These are phyloP conservation scores for Microplitis manilae DNA, from an alignment of 2,888 invertebrate genomes.

Conservation along the genomic window DNA sequence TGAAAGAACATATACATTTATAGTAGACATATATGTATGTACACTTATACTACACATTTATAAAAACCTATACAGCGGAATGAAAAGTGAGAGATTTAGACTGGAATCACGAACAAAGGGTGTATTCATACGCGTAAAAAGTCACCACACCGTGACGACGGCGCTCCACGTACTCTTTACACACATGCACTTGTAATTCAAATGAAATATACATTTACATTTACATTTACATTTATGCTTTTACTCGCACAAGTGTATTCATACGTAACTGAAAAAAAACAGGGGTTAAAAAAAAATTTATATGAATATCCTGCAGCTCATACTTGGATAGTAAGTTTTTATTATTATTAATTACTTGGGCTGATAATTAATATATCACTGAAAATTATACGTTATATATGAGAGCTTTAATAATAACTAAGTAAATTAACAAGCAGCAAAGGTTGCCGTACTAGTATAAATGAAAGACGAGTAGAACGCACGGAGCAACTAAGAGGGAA, in stretches of 20 bases:
- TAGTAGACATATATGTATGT: slow-evolving; percentile 9
- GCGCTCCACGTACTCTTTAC: slow-evolving; percentile 22
- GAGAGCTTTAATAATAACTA: slow-evolving; percentile 4
- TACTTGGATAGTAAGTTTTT: slow-evolving; percentile 1
- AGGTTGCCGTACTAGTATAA: slow-evolving; percentile 20
- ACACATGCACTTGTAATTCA: slow-evolving; percentile 15
- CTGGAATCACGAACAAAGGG: slow-evolving; percentile 51
- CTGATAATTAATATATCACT: slow-evolving; percentile 1
- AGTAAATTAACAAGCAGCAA: slow-evolving; percentile 1
- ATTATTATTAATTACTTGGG: slow-evolving; percentile 4
- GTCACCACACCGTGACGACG: slow-evolving; percentile 64
- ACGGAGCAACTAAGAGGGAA: slow-evolving; percentile 37
- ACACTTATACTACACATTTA: slow-evolving; percentile 47
- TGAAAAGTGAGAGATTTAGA: slow-evolving; percentile 30
- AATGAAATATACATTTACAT: slow-evolving; percentile 4
- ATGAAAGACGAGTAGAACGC: slow-evolving; percentile 39
- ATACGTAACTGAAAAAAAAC: background rate
- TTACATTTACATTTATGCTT: background rate
- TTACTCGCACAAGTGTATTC: background rate
- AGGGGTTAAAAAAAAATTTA: background rate
- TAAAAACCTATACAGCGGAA: slow-evolving; percentile 41
- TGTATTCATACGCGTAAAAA: slow-evolving; percentile 65
- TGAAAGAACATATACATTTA: slow-evolving; percentile 26
- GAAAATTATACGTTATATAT: slow-evolving; percentile 1
- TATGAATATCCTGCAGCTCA: background rate